Base-by-base conservation (phyloP, 2,888 invertebrate species). In the Heliconius cydno region DNA sequence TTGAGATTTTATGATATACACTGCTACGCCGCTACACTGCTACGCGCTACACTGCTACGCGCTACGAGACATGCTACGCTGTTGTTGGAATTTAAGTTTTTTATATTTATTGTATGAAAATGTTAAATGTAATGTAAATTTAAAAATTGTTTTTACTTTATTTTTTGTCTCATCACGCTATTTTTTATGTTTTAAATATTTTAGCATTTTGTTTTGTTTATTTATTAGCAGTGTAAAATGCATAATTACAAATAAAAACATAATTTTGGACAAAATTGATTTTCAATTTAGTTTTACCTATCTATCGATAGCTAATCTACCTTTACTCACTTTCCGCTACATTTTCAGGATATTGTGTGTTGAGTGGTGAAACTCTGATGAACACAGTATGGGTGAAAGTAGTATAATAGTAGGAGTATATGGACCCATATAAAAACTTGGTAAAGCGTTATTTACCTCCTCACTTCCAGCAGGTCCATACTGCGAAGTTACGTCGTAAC, bases 401-500 rank as follows among this genome's bases (percentile, higher is more conserved):
- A n/a, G 9, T 60, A 70, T n/a, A n/a, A 34, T 15, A 52, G 19
- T 52, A 22, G 12, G 19, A 2, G 22, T 9, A 6, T 30, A 66
- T 28, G n/a, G 15, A 15, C 15, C 15, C 15, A 46, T 41, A 41
- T 38, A 75, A 25, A 63, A 66, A 75, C 65, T 46, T 46, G 22
- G 30, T 28, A 65, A 41, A 65, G 41, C 38, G 46, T 75, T 66
- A 41, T 66, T 75, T 46, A 66, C 65, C 38, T 63, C 25, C 28
- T 65, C 12, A 41, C 38, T 63, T 74, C 73, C 65, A 74, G 60
- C 41, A 30, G 74, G 38, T 76, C 68, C 25, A n/a, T 60, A 77
- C 73, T 73, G 34, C 41, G 67, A 79, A 77, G 76, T 79, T 79
- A 25, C 60, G 65, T 67, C 77, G 72, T 77, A 77, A 79, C 77